phyloP scores from a whole-genome alignment of 2,797 vertebrate genomes.

The Centroberyx gerrardi region DNA sequence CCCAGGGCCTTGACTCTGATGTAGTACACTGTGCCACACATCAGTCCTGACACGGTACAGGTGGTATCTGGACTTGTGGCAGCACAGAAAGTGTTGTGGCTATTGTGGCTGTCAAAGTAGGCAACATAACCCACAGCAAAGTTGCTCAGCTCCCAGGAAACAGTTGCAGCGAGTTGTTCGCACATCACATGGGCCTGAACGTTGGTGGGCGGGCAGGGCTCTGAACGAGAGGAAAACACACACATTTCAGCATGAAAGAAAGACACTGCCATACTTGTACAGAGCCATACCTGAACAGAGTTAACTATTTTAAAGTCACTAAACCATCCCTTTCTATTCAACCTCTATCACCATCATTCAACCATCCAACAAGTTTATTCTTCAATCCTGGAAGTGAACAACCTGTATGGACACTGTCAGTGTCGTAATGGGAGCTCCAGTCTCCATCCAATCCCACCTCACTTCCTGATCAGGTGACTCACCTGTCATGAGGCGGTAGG shows the following conservation, averaged over 20 bases:
- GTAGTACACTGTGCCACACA: constrained; percentile 72
- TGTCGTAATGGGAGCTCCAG: no score
- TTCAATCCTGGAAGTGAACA: no score
- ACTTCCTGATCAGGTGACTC: constrained; percentile 3
- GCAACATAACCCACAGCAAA: constrained; percentile 75
- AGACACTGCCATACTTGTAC: no score
- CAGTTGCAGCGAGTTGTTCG: constrained; percentile 43
- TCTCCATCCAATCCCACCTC: background rate
- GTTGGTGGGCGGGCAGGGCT: constrained; percentile 81
- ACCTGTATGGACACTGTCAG: no score
- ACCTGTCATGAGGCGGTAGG: constrained; percentile 74
- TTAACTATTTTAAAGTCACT: no score
- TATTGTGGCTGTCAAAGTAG: constrained; percentile 58
- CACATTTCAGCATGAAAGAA: no score
- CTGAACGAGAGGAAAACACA: constrained; percentile 49
- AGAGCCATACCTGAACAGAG: no score
- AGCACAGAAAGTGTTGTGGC: constrained; percentile 55
- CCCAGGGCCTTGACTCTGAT: constrained; percentile 75
- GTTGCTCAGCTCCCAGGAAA: constrained; percentile 80
- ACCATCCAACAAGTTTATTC: no score
- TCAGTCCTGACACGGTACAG: constrained; percentile 68
- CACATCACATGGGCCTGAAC: constrained; percentile 73
- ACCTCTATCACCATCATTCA: no score
- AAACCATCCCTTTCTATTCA: no score
- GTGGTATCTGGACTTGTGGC: constrained; percentile 18